phyloP scores from a whole-genome alignment of 2,113 vertebrate genomes.

The Callorhinus ursinus region DNA sequence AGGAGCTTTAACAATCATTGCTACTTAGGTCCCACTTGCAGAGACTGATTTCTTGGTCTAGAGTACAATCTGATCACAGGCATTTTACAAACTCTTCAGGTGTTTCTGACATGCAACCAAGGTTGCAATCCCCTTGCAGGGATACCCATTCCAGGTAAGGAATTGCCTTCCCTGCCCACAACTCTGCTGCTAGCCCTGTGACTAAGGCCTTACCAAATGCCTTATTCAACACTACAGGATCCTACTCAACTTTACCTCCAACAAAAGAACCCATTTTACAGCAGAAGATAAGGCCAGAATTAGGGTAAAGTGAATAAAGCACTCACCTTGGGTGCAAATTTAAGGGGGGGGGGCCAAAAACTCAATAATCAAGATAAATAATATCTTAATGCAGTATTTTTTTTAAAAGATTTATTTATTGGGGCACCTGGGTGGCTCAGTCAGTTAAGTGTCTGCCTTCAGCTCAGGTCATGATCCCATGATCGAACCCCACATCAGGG shows the following conservation, averaged over 20 bases:
- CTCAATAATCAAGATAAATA: not conserved
- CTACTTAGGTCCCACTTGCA: not conserved
- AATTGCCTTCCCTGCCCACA: not conserved
- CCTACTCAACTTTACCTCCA: not conserved
- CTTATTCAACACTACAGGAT: not conserved
- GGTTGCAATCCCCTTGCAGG: not conserved
- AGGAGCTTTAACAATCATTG: not conserved
- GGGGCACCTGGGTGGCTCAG: not conserved
- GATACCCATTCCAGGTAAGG: not conserved
- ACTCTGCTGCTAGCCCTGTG: not conserved
- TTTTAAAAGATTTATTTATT: not conserved
- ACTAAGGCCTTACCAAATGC: not conserved
- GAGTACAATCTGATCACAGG: not conserved
- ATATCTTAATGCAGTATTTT: not conserved
- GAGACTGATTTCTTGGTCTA: not conserved
- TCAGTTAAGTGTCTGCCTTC: not conserved
- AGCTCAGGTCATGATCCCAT: not conserved
- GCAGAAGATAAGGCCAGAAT: not conserved
- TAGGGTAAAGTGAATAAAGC: not conserved
- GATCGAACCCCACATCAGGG: not conserved
- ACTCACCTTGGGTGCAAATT: not conserved
- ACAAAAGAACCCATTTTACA: not conserved
- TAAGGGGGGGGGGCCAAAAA: not conserved
- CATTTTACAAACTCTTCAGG: not conserved
- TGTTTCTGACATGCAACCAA: not conserved